A percentile compares a stretch with the other conserved stretches of the same genome.
These are phyloP conservation scores for Anolis sagrei DNA, from an alignment of 2,113 vertebrate species.

Conservation along the genomic window DNA sequence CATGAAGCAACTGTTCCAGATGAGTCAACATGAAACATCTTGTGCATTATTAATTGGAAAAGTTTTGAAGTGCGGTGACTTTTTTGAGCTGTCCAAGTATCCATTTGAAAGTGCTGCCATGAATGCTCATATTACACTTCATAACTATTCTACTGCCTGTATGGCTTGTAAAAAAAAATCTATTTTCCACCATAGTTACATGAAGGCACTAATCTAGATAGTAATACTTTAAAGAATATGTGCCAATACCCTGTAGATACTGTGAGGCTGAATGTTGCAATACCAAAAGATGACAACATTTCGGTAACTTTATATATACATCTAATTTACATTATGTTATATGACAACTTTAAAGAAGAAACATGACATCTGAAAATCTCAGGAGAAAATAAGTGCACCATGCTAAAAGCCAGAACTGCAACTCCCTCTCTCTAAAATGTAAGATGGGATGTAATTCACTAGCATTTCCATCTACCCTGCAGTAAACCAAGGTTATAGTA, in stretches of 20 bases:
- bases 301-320: slow-evolving; percentile 27
- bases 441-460: slow-evolving; percentile 21
- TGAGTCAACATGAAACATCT: background rate
- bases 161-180: background rate
- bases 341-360: background rate
- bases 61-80: background rate
- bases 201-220: background rate
- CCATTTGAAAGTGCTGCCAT: background rate
- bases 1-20: background rate
- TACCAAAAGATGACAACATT: slow-evolving; percentile 8
- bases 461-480: slow-evolving; percentile 34
- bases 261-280: background rate
- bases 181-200: background rate
- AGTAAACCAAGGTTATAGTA: slow-evolving; percentile 11
- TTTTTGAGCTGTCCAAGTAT: background rate
- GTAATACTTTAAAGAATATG: background rate
- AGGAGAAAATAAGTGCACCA: background rate
- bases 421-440: slow-evolving; percentile 10
- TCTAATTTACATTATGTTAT: slow-evolving; percentile 12
- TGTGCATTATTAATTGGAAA: background rate
- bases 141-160: background rate
- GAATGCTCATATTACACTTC: background rate
- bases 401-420: slow-evolving; percentile 15
- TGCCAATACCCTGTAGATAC: background rate
- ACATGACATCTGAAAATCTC: background rate